Base-by-base conservation (phyloP, 2,797 vertebrate genomes). In the Podarcis lilfordi region DNA sequence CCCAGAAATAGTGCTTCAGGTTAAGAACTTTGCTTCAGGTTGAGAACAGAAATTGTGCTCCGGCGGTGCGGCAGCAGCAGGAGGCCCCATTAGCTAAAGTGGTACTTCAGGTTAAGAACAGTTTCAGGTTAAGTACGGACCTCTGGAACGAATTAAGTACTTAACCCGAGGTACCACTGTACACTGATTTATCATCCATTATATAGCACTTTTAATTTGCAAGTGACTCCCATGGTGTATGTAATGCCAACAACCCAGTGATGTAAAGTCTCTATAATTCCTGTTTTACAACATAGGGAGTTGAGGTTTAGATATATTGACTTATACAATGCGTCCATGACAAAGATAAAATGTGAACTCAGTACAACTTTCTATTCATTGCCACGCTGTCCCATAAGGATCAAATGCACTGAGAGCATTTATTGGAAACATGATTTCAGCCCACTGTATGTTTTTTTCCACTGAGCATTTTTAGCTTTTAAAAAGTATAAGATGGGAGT, bases 401-500 rank as follows among this genome's bases (percentile, higher is more conserved):
- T n/a, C n/a, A 55, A 17, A 79, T 17, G 15, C 5, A 50, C 27
- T 61, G 19, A 64, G 68, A 87, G 27, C 83, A 84, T 92, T 91
- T 89, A 80, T 77, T 87, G 92, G 92, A 91, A 85, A 93, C 23
- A 91, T 29, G 76, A 84, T 86, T 90, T 91, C 86, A 84, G n/a
- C 85, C 83, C 40, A 77, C 74, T 79, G 4, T 82, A 64, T 29
- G 85, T 43, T 6, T 37, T 77, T 61, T 82, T 86, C 79, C 72
- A 77, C 59, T 66, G 85, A 86, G 13, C 0, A 93, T 89, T 88
- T 89, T 91, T 86, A 86, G 89, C 27, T 87, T 45, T 87, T 19
- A 89, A 13, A 55, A 21, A 27, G 91, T 80, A 45, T 27, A 85
- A 25, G 25, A 19, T 40, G 43, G 23, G 84, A 83, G 88, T 87